Evolutionary conservation across 2,888 invertebrate genomes (phyloP).

Genomic region (Silvanus unidentatus): DNA sequence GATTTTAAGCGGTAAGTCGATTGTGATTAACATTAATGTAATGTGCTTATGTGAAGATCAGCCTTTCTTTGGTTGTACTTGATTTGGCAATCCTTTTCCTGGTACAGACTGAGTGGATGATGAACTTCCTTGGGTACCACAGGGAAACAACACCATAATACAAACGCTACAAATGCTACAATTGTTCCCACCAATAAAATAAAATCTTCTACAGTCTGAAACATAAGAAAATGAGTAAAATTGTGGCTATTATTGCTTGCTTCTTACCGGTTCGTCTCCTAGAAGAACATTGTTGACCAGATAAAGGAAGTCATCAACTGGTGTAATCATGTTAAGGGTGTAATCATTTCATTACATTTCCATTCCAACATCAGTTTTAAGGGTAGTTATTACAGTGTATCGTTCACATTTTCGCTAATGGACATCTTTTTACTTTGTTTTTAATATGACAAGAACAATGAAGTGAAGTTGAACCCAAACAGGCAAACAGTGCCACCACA

Average conservation of each 20-base stretch:
- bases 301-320: conserved; percentile 57
- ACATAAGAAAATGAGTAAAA: conserved; percentile 6
- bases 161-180: conserved; percentile 58
- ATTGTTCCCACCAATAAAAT: conserved; percentile 56
- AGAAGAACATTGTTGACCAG: conserved; percentile 54
- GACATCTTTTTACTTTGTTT: too few species aligned
- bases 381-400: too few species aligned
- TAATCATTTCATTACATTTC: not conserved
- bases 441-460: too few species aligned
- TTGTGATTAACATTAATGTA: not conserved
- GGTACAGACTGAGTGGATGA: conserved; percentile 22
- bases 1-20: too few species aligned
- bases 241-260: not conserved
- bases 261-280: conserved; percentile 55
- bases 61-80: conserved; percentile 35
- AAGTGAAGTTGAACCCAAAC: too few species aligned
- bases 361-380: too few species aligned
- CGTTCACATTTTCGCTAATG: too few species aligned
- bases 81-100: conserved; percentile 24
- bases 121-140: conserved; percentile 41
- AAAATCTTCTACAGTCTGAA: conserved; percentile 57
- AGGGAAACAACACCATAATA: conserved; percentile 61
- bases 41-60: conserved; percentile 20
- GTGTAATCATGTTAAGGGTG: conserved; percentile 30
- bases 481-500: too few species aligned